Percentiles rank a stretch among this genome's conserved stretches.
These are phyloP conservation scores for Caradrina kadenii DNA, from an alignment of 2,888 invertebrate species.

Conservation along the genomic window DNA sequence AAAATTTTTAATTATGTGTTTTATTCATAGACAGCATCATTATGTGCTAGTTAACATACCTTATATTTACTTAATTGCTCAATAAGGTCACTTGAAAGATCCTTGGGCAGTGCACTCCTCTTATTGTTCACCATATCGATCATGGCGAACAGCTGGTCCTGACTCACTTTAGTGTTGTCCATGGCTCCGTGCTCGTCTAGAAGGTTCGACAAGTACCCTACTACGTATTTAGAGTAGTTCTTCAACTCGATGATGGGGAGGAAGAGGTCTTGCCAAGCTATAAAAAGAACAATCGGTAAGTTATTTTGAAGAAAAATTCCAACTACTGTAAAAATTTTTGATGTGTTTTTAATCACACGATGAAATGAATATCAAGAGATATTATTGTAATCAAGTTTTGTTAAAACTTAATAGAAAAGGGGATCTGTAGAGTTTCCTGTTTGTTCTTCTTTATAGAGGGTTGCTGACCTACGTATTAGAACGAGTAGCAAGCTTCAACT, in stretches of 20 bases:
- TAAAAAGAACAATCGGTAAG: slow-evolving; percentile 61
- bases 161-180: slow-evolving; percentile 80
- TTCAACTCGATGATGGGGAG: slow-evolving; percentile 93
- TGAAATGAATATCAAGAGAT: too few species aligned
- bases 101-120: slow-evolving; percentile 89
- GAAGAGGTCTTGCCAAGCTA: slow-evolving; percentile 94
- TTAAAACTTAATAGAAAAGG: too few species aligned
- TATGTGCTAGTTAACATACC: slow-evolving; percentile 84
- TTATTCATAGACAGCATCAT: too few species aligned
- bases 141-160: slow-evolving; percentile 91
- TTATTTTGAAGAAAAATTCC: neutral
- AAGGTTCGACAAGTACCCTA: slow-evolving; percentile 91
- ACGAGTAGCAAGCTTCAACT: too few species aligned
- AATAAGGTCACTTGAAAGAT: slow-evolving; percentile 89
- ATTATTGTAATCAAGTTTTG: too few species aligned
- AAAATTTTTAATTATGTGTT: too few species aligned
- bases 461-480: too few species aligned
- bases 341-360: slow-evolving; percentile 8
- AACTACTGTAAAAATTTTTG: neutral
- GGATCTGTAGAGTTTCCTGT: too few species aligned
- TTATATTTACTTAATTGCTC: slow-evolving; percentile 89
- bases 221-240: slow-evolving; percentile 92
- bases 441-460: too few species aligned
- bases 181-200: slow-evolving; percentile 82
- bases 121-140: slow-evolving; percentile 91